Percentiles rank a stretch among this genome's conserved stretches.
phyloP scores from a whole-genome alignment of 2,888 invertebrate genomes.

The Actias luna region DNA sequence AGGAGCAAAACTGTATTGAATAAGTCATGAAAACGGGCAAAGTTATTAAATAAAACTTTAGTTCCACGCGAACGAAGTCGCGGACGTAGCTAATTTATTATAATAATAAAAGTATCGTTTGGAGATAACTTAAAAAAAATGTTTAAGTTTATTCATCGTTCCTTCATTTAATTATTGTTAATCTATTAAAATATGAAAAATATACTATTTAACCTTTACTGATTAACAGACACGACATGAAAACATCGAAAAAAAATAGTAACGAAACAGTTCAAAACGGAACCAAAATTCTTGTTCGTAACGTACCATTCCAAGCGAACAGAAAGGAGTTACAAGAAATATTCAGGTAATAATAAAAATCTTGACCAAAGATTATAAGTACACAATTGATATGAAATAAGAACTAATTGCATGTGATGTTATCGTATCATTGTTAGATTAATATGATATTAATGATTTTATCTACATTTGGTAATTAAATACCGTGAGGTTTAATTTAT shows the following conservation, averaged over 20 bases:
- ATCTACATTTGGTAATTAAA: slow-evolving; percentile 21
- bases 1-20: too few relatives aligned
- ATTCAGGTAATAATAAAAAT: slow-evolving; percentile 85
- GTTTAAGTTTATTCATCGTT: too few relatives aligned
- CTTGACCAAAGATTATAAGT: slow-evolving; percentile 8
- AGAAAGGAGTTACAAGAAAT: slow-evolving; percentile 90
- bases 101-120: too few relatives aligned
- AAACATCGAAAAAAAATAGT: slow-evolving; percentile 80
- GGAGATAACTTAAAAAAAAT: too few relatives aligned
- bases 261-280: slow-evolving; percentile 85
- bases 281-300: slow-evolving; percentile 95
- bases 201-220: neutral
- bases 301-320: slow-evolving; percentile 98
- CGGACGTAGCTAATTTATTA: too few relatives aligned
- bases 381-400: slow-evolving; percentile 28
- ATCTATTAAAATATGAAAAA: neutral
- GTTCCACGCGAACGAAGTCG: too few relatives aligned
- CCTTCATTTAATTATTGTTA: too few relatives aligned
- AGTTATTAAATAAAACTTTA: too few relatives aligned
- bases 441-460: slow-evolving; percentile 23
- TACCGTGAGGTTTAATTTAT: slow-evolving; percentile 12
- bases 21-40: too few relatives aligned
- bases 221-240: slow-evolving; percentile 83
- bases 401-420: slow-evolving; percentile 28
- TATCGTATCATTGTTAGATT: slow-evolving; percentile 27